Evolutionary conservation across 2,797 vertebrate species (phyloP), one percentile per base, ranked within the genome.

Genomic region (Aldrovandia affinis): DNA sequence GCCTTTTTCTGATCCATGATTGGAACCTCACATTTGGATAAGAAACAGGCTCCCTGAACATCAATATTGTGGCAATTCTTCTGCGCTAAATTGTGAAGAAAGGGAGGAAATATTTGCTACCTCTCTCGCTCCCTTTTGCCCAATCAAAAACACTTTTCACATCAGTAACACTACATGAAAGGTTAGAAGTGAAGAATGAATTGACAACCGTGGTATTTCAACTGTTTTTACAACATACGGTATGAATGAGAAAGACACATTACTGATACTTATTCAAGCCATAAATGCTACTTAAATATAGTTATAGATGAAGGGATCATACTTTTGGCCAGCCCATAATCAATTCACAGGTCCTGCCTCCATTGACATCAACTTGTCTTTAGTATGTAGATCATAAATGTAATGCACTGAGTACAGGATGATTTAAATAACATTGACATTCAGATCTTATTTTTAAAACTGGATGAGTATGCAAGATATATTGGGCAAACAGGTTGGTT

Each of bases 1-100:
- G 70, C 20, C 30, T 81, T 47, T 81, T 81, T 33, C 52, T 25
- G n/a, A 36, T 81, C 78, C 22, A 44, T 81, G 30, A 80, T 80
- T 57, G 54, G 28, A 57, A 39, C 4, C 5, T 12, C 22, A 15
- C 5, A 81, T 61, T 61, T 63, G 20, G 25, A 81, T 33, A 2
- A 55, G 7, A 22, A 57, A 20, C 33, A 52, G 50, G 47, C 47
- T 79, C n/a, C 33, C 47, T 55, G n/a, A 55, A 15, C 14, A 44
- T 77, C 42, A 14, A 77, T n/a, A n/a, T 47, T 77, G 22, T 1
- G 73, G 9, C 9, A 25, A 77, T 5, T 25, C 42, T 47, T 47
- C 42, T 42, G n/a, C 20, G 42, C 25, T 77, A 3, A 44, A 25
- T 47, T 77, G 39, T 39, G 36, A 42, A 30, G 36, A 20, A 42